Evolutionary conservation across 2,113 vertebrate genomes (phyloP).

Genomic region (Setophaga petechia): DNA sequence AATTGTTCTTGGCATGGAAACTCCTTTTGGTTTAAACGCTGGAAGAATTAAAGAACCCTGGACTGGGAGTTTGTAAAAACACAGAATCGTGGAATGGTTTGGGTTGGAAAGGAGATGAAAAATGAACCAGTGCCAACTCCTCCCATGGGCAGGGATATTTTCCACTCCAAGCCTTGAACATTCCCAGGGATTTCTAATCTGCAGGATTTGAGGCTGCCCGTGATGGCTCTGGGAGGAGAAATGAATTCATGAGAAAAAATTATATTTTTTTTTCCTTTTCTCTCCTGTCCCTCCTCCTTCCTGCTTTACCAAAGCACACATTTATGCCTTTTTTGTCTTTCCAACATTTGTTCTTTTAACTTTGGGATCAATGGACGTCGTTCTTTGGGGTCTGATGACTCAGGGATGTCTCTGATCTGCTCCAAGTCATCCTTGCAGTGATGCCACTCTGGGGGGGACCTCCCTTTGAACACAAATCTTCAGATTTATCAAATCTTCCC

Average conservation of each 20-base stretch:
- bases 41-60: not conserved
- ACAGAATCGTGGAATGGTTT: not conserved
- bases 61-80: not conserved
- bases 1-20: accelerated
- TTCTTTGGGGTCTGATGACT: not conserved
- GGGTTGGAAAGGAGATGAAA: not conserved
- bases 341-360: not conserved
- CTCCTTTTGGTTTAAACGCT: not conserved
- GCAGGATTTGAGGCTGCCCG: not conserved
- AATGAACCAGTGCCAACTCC: too few species aligned
- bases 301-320: not conserved
- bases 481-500: not conserved
- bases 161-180: not conserved
- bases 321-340: not conserved
- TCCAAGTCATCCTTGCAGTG: not conserved
- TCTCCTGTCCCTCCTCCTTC: not conserved
- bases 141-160: not conserved
- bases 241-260: not conserved
- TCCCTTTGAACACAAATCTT: not conserved
- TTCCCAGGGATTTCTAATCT: not conserved
- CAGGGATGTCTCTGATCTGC: not conserved
- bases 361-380: not conserved
- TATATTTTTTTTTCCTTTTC: not conserved
- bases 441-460: not conserved
- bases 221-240: not conserved